phyloP scores from a whole-genome alignment of 2,888 invertebrate genomes.

The Drymonia ruficornis region DNA sequence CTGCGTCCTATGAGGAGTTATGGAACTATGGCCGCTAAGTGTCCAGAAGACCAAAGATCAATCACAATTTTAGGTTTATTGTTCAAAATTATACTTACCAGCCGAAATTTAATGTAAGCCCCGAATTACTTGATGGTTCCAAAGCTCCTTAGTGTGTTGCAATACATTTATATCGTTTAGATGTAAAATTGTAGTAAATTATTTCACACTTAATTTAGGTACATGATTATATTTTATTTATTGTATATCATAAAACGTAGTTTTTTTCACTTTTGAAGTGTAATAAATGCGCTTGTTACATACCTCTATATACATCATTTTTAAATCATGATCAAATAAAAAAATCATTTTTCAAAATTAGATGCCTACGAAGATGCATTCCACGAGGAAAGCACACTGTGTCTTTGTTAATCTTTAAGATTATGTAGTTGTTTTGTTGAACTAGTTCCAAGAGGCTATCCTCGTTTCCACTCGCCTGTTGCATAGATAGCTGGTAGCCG shows the following conservation, averaged over 20 bases:
- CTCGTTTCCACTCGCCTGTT: conserved; percentile 79
- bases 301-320: conserved; percentile 79
- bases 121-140: conserved; percentile 77
- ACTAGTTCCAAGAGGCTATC: conserved; percentile 76
- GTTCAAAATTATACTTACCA: conserved; percentile 71
- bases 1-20: conserved; percentile 69
- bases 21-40: conserved; percentile 72
- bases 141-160: conserved; percentile 82
- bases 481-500: conserved; percentile 64
- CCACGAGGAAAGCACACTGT: conserved; percentile 69
- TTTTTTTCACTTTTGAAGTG: conserved; percentile 81
- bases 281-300: conserved; percentile 77
- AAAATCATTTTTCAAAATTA: conserved; percentile 64
- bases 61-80: conserved; percentile 78
- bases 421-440: conserved; percentile 68
- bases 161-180: conserved; percentile 81
- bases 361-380: conserved; percentile 76
- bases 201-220: conserved; percentile 82
- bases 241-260: conserved; percentile 72
- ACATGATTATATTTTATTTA: conserved; percentile 80
- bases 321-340: conserved; percentile 81
- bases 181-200: conserved; percentile 83
- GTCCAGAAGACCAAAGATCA: conserved; percentile 80
- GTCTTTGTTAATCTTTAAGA: conserved; percentile 73
- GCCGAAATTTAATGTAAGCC: conserved; percentile 65